Evolutionary conservation across 2,113 vertebrate genomes (phyloP).

Genomic region (Electrona antarctica): DNA sequence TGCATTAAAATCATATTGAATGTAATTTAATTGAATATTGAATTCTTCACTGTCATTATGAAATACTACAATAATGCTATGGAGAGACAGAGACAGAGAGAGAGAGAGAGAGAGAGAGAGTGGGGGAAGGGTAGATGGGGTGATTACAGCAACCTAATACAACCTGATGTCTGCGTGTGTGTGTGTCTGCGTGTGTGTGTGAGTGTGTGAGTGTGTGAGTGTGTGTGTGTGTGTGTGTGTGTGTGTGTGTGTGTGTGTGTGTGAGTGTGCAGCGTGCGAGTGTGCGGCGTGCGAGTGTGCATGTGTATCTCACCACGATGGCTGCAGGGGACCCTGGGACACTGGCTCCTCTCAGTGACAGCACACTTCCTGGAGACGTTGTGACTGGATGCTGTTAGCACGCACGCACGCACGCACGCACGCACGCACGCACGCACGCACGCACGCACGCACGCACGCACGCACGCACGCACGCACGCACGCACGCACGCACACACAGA

Average conservation of each 20-base stretch:
- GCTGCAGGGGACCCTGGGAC: constrained; percentile 87
- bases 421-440: constrained; percentile 6
- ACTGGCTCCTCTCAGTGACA: constrained; percentile 83
- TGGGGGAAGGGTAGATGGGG: not conserved
- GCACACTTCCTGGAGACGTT: constrained; percentile 92
- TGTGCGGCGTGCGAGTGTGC: constrained; percentile 9
- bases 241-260: not conserved
- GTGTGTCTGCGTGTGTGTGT: not conserved
- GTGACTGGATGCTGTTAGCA: constrained; percentile 79
- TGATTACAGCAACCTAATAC: constrained; percentile 17
- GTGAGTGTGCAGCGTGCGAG: not conserved
- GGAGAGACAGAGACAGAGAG: constrained; percentile 8
- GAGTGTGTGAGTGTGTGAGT: not conserved
- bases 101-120: not conserved
- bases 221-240: not conserved
- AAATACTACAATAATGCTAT: constrained; percentile 36
- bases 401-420: constrained; percentile 25
- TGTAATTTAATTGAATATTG: too few relatives aligned
- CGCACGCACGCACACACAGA: constrained; percentile 20
- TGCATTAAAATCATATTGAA: too few relatives aligned
- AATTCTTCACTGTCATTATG: too few relatives aligned
- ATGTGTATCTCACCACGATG: constrained; percentile 84
- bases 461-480: constrained; percentile 35
- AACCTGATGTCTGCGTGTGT: not conserved
- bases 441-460: constrained; percentile 22